Evolutionary conservation across 1,140 invertebrate species (phyloP), one percentile per base, ranked within the genome.

Genomic region (Aplysia californica): DNA sequence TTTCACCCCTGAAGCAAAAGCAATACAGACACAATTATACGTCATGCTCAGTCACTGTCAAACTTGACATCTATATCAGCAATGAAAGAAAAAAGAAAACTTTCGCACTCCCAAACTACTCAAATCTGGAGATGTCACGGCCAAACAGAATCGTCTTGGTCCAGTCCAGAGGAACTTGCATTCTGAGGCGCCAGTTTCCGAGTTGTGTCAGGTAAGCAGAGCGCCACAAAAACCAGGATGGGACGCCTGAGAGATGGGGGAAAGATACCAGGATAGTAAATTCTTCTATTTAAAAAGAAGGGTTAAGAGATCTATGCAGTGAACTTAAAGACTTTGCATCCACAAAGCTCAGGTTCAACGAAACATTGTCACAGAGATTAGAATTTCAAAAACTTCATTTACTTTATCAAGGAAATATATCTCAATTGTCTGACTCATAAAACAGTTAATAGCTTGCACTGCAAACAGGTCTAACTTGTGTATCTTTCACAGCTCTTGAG

Each of bases 151-250:
- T 66, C 3, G 90, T 90, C 74, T 90, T 90, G 0, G 85, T 78
- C 90, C 90, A 91, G 77, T 91, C 90, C 10, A 91, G 70, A 2
- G 90, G 89, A 21, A 90, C 89, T 78, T 91, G 90, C 88, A 91
- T 88, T 71, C 89, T 82, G 6, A 90, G 76, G 67, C 89, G 73
- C 87, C 87, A 88, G 56, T 83, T 87, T 1, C 69, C 69, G 10
- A 21, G 26, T 6, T 6, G 10, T 6, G 90, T 90, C 41, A 91
- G 75, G 78, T 90, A 90, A 6, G 88, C 90, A 59, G 90, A 91
- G 39, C 90, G 65, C 90, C 90, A 91, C 2, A 91, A 79, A 65
- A 91, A 81, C 89, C 90, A 91, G 0, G 90, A 90, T 3, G 86
- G 78, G 65, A 90, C 87, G 35, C 89, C 89, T 50, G 44, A 50